A percentile compares a stretch with the other conserved stretches of the same genome.
These are phyloP conservation scores for Aphelinus certus DNA, from an alignment of 1,140 invertebrate species.

Conservation along the genomic window DNA sequence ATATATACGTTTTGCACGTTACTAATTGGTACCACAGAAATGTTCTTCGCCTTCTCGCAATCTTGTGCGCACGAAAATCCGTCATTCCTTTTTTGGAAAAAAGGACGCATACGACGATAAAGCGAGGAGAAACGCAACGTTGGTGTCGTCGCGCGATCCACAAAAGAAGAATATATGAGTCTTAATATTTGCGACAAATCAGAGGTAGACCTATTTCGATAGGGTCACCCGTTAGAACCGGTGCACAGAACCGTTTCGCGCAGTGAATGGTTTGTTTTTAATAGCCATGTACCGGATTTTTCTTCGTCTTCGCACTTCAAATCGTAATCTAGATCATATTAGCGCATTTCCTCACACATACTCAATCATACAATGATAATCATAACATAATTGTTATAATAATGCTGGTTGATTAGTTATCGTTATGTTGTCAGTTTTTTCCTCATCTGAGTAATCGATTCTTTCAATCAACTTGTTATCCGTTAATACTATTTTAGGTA, in stretches of 20 bases:
- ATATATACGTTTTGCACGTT: neutral
- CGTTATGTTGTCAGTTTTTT: constrained; percentile 38
- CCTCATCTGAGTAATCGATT: constrained; percentile 58
- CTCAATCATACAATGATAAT: constrained; percentile 43
- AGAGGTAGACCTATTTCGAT: constrained; percentile 40
- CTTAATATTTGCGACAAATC: constrained; percentile 34
- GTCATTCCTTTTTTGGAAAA: constrained; percentile 17
- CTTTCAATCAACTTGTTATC: constrained; percentile 59
- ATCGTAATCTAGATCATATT: constrained; percentile 56
- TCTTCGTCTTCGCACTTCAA: constrained; percentile 46
- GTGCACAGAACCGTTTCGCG: constrained; percentile 59
- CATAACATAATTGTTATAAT: constrained; percentile 37
- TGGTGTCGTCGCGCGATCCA: constrained; percentile 40
- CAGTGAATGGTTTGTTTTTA: constrained; percentile 61
- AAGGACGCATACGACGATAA: constrained; percentile 41
- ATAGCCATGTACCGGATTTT: constrained; percentile 60
- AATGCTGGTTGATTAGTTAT: constrained; percentile 39
- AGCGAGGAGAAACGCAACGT: constrained; percentile 42
- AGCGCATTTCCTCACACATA: constrained; percentile 54
- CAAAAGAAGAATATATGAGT: constrained; percentile 37
- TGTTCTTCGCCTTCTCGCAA: constrained; percentile 37
- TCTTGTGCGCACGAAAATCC: constrained; percentile 29
- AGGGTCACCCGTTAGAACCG: constrained; percentile 54
- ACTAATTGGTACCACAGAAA: too few species aligned
- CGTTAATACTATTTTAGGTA: constrained; percentile 61